These are phyloP conservation scores for Drosophila stalkeri DNA, from an alignment of 2,888 invertebrate genomes.

Conservation along the genomic window DNA sequence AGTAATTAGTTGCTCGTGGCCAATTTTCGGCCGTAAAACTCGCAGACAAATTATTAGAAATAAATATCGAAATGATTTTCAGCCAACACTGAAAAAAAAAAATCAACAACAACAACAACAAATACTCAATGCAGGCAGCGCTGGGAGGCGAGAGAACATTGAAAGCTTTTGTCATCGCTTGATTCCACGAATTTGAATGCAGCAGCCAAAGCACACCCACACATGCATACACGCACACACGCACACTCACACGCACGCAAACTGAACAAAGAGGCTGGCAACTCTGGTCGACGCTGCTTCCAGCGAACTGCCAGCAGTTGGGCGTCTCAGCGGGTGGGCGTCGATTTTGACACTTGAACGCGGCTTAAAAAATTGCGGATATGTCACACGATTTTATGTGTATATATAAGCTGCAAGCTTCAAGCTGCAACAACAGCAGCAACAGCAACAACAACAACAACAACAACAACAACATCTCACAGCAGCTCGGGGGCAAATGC, in stretches of 20 bases:
- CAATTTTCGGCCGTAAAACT: conserved; percentile 45
- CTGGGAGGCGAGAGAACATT: conserved; percentile 31
- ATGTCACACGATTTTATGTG: conserved; percentile 80
- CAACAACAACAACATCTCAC: conserved; percentile 9
- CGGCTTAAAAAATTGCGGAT: conserved; percentile 80
- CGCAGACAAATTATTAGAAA: conserved; percentile 47
- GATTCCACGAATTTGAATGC: conserved; percentile 50
- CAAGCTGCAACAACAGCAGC: conserved; percentile 15
- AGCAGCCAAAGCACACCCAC: conserved; percentile 33
- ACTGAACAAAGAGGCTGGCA: conserved; percentile 70
- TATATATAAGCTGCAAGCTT: conserved; percentile 34
- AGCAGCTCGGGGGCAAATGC: conserved; percentile 58
- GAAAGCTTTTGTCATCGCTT: conserved; percentile 79
- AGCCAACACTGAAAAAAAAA: conserved; percentile 11
- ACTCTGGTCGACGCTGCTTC: conserved; percentile 61
- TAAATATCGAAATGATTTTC: conserved; percentile 30
- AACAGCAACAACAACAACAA: conserved; percentile 7
- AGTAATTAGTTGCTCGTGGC: conserved; percentile 78
- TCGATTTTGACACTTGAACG: conserved; percentile 77
- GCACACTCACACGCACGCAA: neutral
- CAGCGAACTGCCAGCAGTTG: conserved; percentile 48
- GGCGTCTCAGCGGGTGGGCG: conserved; percentile 68
- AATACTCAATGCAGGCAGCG: conserved; percentile 29
- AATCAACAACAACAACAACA: conserved; percentile 35
- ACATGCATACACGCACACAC: conserved; percentile 19